Base-by-base conservation (phyloP, 1,140 invertebrate genomes). In the Heliconius hewitsoni region DNA sequence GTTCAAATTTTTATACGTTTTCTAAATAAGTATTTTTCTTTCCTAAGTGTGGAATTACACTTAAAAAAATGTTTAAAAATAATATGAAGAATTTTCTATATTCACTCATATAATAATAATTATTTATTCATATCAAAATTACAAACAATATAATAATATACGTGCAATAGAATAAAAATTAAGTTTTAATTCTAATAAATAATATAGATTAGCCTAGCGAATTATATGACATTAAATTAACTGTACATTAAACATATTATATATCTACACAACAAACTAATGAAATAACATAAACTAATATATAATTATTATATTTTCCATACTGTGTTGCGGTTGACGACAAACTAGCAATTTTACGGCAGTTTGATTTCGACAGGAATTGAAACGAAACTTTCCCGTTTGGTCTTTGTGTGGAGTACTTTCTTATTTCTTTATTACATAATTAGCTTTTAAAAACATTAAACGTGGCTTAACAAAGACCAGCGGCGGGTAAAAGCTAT, bases 391-490 rank as follows among this genome's bases (percentile, higher is more conserved):
- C 91, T 93, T 93, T 93, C 92, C 70, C 77, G 82, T 84, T 89
- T 66, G 78, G 73, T 72, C 86, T 81, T 91, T 90, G 88, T 92
- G 86, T 87, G 86, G 85, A 81, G 76, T 89, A 92, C 90, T 90
- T 93, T 92, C 89, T 90, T 88, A 90, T 90, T 91, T 90, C 84
- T 89, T 89, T 86, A 91, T 88, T 85, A 83, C 75, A 86, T 93
- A 93, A 93, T 93, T 91, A 82, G 72, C 83, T 85, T 91, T 92
- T 89, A 91, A 90, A 34, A 90, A 78, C 88, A 86, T 87, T 90
- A 89, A 90, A 90, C 83, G 84, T 85, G 82, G 72, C 79, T 77
- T 84, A 87, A 93, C 90, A 91, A 93, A 91, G 83, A 87, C 55
- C 66, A 27, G 77, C 70, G 73, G 84, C 27, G 60, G 27, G 60